Percentiles rank a stretch among this genome's conserved stretches.
Evolutionary conservation across 2,113 vertebrate species (phyloP).

Genomic region (Halcyon senegalensis): DNA sequence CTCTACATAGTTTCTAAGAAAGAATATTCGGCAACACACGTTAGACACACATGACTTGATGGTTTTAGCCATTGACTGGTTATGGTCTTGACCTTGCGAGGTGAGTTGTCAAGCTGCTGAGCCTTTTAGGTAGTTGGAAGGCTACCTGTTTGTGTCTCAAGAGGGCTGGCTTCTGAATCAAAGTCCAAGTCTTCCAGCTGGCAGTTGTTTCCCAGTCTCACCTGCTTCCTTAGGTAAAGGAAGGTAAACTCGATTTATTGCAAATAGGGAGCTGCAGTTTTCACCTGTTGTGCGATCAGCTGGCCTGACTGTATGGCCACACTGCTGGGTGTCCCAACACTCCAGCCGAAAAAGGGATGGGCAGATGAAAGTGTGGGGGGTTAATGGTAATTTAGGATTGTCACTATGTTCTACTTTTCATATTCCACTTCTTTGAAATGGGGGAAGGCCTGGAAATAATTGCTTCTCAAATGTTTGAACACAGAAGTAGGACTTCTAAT

Average conservation of each 20-base stretch:
- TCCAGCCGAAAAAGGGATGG: neutral
- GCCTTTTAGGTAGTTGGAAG: neutral
- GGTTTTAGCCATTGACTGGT: neutral
- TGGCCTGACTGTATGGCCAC: neutral
- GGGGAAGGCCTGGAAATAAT: neutral
- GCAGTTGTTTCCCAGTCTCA: neutral
- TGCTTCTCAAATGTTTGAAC: neutral
- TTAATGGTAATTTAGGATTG: neutral
- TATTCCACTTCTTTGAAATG: neutral
- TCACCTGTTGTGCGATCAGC: neutral
- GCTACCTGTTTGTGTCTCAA: neutral
- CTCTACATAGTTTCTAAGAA: neutral
- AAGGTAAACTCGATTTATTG: neutral
- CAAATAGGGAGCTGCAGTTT: neutral
- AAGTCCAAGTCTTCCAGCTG: neutral
- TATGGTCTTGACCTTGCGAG: neutral
- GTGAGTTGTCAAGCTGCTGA: neutral
- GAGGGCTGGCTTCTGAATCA: neutral
- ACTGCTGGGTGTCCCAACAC: neutral
- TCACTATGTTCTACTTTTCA: neutral
- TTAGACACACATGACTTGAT: neutral
- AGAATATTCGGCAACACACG: too few species aligned
- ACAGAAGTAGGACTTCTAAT: neutral
- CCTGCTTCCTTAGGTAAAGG: neutral
- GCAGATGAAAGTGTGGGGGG: neutral